Evolutionary conservation across 2,797 vertebrate genomes (phyloP), one percentile per base, ranked within the genome.

Genomic region (Austrolebias charrua): DNA sequence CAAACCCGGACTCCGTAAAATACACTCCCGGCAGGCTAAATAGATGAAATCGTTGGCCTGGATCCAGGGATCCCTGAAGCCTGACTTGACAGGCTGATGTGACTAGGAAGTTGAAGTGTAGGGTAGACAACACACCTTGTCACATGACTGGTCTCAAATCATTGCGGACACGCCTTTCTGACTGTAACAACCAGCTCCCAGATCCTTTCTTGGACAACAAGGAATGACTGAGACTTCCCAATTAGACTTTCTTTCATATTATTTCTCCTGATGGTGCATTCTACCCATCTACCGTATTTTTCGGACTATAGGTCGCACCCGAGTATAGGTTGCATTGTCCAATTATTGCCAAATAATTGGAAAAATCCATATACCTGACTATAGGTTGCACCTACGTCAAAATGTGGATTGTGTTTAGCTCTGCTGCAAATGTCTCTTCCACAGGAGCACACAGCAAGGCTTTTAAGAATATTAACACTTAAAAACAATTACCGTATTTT

Each of bases 1-100:
- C 61, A 85, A 82, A 82, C 44, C 63, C 73, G 60, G 55, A 49
- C 71, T 81, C 73, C 81, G 76, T 68, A 81, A 78, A 86, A 86
- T 76, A 74, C 73, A 75, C 76, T 79, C 55, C 51, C 28, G 6
- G 61, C 77, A 60, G 73, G 69, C 72, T 79, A 66, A 74, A 82
- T 80, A 71, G 80, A 85, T 81, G 78, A 81, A 84, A 81, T 71
- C 44, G 66, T 19, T 78, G 83, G 86, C 72, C 85, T 67, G 64
- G 76, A 56, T 77, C 86, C 66, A 73, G 53, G 69, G 58, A 60
- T 73, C 81, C 80, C 56, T 79, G 80, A 69, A 83, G 81, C 82
- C 66, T 72, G 79, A 79, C 76, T 73, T 79, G 81, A 88, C 82
- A 79, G 72, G 67, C 65, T 73, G 78, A 77, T 69, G 76, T 66